A percentile compares a stretch with the other conserved stretches of the same genome.
These are phyloP conservation scores for Rhyacophila brunnea DNA, from an alignment of 1,140 invertebrate genomes.

Conservation along the genomic window DNA sequence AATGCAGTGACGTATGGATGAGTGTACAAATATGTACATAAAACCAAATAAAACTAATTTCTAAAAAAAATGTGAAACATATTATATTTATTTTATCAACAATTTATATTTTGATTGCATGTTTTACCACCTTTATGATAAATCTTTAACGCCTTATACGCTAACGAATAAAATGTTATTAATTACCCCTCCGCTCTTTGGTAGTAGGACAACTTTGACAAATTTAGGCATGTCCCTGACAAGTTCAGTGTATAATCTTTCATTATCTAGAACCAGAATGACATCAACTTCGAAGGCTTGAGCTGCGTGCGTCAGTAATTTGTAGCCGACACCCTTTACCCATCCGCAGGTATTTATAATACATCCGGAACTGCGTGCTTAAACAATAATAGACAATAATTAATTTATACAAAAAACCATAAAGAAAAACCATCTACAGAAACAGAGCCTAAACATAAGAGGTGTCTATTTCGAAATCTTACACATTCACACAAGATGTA, in stretches of 20 bases:
- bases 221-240: conserved; percentile 89
- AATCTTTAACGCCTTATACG: too few relatives aligned
- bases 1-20: too few relatives aligned
- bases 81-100: too few relatives aligned
- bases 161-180: too few relatives aligned
- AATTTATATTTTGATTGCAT: too few relatives aligned
- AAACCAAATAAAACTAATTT: conserved; percentile 1
- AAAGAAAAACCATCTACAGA: too few relatives aligned
- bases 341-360: conserved; percentile 98
- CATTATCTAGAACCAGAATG: conserved; percentile 95
- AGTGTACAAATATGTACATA: too few relatives aligned
- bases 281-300: conserved; percentile 94
- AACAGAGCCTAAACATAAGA: too few relatives aligned
- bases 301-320: conserved; percentile 79
- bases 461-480: too few relatives aligned
- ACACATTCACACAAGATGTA: too few relatives aligned
- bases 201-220: conserved; percentile 90
- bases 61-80: not conserved
- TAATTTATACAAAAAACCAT: too few relatives aligned
- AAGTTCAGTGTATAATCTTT: conserved; percentile 92
- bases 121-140: too few relatives aligned
- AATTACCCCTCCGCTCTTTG: conserved; percentile 95
- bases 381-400: conserved; percentile 39
- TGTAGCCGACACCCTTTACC: conserved; percentile 89
- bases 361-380: conserved; percentile 85